A percentile compares a stretch with the other conserved stretches of the same genome.
These are phyloP conservation scores for Sebastes alutus DNA, from an alignment of 2,797 vertebrate species.

Conservation along the genomic window DNA sequence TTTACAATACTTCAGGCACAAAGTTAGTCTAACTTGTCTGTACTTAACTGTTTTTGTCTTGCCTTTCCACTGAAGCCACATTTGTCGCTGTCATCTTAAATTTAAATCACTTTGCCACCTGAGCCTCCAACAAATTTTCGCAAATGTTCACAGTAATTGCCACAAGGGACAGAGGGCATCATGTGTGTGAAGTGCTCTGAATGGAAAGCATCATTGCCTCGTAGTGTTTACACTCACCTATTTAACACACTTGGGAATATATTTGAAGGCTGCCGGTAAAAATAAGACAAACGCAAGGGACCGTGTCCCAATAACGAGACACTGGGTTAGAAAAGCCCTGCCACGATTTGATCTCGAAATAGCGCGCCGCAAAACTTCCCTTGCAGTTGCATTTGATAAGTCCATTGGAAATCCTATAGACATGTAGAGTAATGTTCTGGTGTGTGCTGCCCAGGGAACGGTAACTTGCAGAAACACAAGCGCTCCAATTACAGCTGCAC, in stretches of 20 bases:
- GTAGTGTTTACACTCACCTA: background rate
- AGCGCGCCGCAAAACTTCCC: slow-evolving; percentile 14
- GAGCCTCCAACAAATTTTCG: background rate
- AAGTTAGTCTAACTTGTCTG: slow-evolving; percentile 47
- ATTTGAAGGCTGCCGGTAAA: background rate
- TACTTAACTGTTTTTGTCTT: slow-evolving; percentile 25
- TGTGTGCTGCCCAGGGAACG: slow-evolving; percentile 26
- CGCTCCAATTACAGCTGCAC: slow-evolving; percentile 67
- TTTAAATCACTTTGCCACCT: slow-evolving; percentile 53
- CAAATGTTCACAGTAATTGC: slow-evolving; percentile 32
- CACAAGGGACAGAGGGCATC: slow-evolving; percentile 17
- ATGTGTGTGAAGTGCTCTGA: slow-evolving; percentile 4
- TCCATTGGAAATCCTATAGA: slow-evolving; percentile 59
- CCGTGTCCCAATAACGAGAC: background rate
- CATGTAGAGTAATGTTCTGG: slow-evolving; percentile 47
- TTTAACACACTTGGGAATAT: slow-evolving; percentile 17
- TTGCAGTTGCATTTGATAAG: slow-evolving; percentile 53
- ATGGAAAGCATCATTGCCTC: slow-evolving; percentile 19
- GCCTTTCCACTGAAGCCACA: slow-evolving; percentile 11
- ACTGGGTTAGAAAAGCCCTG: background rate
- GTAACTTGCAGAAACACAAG: slow-evolving; percentile 59
- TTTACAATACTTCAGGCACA: slow-evolving; percentile 32
- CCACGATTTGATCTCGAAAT: slow-evolving; percentile 44
- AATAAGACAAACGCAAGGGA: background rate
- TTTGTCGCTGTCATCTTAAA: slow-evolving; percentile 40